A percentile compares a stretch with the other conserved stretches of the same genome.
phyloP scores from a whole-genome alignment of 1,140 invertebrate species.

The Pseudachorutes palmiensis region DNA sequence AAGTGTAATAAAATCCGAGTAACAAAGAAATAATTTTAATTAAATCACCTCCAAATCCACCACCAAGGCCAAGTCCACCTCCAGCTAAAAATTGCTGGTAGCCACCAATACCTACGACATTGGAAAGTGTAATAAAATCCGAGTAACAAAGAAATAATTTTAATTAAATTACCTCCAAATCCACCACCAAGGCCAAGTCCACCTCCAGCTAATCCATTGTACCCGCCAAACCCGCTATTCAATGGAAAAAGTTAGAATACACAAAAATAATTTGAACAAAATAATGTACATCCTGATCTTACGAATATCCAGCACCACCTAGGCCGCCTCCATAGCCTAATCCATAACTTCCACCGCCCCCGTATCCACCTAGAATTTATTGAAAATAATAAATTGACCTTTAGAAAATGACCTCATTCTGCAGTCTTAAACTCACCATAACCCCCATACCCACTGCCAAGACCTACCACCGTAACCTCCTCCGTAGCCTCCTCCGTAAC shows the following conservation, averaged over 20 bases:
- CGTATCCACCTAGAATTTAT: conserved; percentile 3
- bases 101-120: not conserved
- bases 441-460: too few species aligned
- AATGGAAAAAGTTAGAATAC: not conserved
- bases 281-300: not conserved
- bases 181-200: not conserved
- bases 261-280: not conserved
- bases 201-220: not conserved
- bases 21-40: too few species aligned
- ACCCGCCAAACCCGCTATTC: not conserved
- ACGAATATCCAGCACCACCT: not conserved
- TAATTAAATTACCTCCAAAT: not conserved
- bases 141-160: too few species aligned
- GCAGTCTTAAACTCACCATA: too few species aligned
- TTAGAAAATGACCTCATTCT: too few species aligned
- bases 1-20: too few species aligned
- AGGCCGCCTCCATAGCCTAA: not conserved
- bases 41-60: not conserved
- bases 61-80: not conserved
- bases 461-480: not conserved
- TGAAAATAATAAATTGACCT: not conserved
- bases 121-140: too few species aligned
- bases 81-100: not conserved
- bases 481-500: not conserved
- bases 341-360: not conserved